phyloP scores from a whole-genome alignment of 2,797 vertebrate species.

The Cirrhinus molitorella region DNA sequence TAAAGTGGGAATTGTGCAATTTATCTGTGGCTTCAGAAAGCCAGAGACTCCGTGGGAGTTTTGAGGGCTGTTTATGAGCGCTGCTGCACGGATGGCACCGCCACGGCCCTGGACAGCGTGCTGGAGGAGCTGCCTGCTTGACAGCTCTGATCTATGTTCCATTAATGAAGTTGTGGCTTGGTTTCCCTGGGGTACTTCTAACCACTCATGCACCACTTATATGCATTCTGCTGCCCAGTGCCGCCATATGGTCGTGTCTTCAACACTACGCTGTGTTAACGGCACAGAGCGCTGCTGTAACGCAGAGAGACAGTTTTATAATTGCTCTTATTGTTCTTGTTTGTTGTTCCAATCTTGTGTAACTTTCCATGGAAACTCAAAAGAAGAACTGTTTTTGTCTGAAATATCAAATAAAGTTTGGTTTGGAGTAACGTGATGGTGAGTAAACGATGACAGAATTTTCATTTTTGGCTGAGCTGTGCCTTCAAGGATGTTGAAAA shows the following conservation, averaged over 20 bases:
- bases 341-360: not conserved
- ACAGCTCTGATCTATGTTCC: conserved; percentile 41
- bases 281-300: conserved; percentile 1
- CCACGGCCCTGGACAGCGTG: not conserved
- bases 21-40: conserved; percentile 8
- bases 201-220: conserved; percentile 48
- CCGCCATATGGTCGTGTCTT: conserved; percentile 53
- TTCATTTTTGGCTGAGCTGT: not conserved
- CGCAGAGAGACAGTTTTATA: not conserved
- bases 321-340: not conserved
- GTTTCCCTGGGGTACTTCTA: conserved; percentile 52
- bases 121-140: not conserved
- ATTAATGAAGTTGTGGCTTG: conserved; percentile 55
- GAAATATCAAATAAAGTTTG: not conserved
- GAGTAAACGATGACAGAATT: not conserved
- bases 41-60: conserved; percentile 11
- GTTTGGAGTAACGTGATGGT: not conserved
- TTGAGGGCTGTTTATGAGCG: conserved; percentile 16
- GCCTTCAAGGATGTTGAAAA: not conserved
- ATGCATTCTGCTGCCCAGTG: conserved; percentile 40
- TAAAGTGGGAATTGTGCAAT: conserved; percentile 33
- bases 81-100: not conserved
- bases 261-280: conserved; percentile 1
- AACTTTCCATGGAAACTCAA: not conserved
- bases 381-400: not conserved